Evolutionary conservation across 1,140 invertebrate species (phyloP).

Genomic region (Rhyacophila brunnea): DNA sequence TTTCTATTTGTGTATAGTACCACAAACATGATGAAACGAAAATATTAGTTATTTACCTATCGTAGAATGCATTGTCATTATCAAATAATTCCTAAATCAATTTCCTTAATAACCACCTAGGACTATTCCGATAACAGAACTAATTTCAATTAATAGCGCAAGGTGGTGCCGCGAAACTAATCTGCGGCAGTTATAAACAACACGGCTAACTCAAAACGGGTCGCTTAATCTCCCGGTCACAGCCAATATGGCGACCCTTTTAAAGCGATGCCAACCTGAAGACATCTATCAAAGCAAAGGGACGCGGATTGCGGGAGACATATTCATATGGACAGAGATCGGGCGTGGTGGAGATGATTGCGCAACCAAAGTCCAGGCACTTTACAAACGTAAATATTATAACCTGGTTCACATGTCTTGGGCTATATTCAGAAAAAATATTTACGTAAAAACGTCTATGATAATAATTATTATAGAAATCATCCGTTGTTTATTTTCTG

Average conservation of each 20-base stretch:
- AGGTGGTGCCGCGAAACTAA: conserved; percentile 24
- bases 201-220: conserved; percentile 35
- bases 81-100: no score
- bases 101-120: not conserved
- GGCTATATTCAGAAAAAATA: no score
- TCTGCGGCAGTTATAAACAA: conserved; percentile 35
- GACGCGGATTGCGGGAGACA: conserved; percentile 28
- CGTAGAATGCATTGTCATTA: no score
- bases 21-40: no score
- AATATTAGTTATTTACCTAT: no score
- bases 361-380: not conserved
- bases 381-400: not conserved
- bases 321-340: conserved; percentile 34
- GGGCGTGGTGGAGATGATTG: conserved; percentile 12
- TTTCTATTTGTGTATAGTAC: no score
- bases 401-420: no score
- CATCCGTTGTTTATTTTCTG: no score
- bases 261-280: conserved; percentile 14
- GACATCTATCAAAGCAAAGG: conserved; percentile 34
- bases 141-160: conserved; percentile 36
- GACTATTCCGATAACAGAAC: conserved; percentile 31
- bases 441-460: no score
- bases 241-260: conserved; percentile 6
- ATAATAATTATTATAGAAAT: no score
- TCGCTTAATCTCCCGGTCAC: conserved; percentile 32